Base-by-base conservation (phyloP, 2,888 invertebrate genomes). In the Acheta domesticus region DNA sequence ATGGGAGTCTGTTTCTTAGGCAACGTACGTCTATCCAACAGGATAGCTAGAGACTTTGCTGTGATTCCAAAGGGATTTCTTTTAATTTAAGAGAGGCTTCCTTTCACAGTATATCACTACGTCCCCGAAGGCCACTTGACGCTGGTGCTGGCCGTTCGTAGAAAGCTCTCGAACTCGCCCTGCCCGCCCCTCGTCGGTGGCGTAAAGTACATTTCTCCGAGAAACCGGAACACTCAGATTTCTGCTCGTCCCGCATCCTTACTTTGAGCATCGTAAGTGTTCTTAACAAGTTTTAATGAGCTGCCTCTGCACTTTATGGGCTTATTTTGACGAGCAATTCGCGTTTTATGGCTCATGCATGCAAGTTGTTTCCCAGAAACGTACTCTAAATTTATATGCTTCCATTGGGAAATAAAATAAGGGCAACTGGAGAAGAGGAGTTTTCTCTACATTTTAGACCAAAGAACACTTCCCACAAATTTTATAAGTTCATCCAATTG, bases 301-400 rank as follows among this genome's bases (percentile, higher is more conserved):
- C n/a, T 62, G 16, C n/a, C 62, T 36, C 62, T 19, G n/a, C 62
- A 62, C 62, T 62, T 62, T 62, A 62, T 62, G 62, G 62, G n/a
- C 62, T 62, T 62, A 62, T 62, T 62, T 62, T 62, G n/a, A 62
- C n/a, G 62, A 62, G 62, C n/a, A 62, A 62, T 62, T 62, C 62
- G 14, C 62, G 62, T 62, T 62, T 62, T 62, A 62, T n/a, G 62
- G 62, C 62, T 62, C 62, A 62, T 62, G 62, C 62, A 62, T 62
- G 62, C 14, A 62, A 62, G 62, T 62, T 62, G 62, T 62, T 62
- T 62, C 62, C 62, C 62, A 62, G 62, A 62, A 62, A 62, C n/a
- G n/a, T n/a, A 62, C 62, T 62, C 62, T 36, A 62, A 62, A 62
- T n/a, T 14, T 62, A 62, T 62, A 62, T 62, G 62, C 62, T 62